Evolutionary conservation across 2,888 invertebrate genomes (phyloP), one percentile per base, ranked within the genome.

Genomic region (Phania funesta): DNA sequence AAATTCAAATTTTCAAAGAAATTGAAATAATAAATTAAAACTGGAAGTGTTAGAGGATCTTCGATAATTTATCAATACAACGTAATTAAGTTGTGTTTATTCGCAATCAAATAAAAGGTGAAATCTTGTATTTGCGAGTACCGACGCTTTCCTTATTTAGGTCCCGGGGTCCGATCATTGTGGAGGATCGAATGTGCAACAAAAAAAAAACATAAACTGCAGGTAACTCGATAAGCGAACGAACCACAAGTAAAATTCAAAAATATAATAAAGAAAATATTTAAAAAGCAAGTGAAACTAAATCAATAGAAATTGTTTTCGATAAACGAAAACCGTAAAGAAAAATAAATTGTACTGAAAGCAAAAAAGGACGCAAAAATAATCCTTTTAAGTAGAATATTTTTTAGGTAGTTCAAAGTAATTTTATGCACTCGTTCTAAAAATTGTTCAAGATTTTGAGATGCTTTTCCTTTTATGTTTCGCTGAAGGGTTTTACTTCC

Each of bases 321-420:
- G 1, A 11, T 50, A n/a, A 60, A 60, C 1, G 35, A 60, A 60
- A 35, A 60, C 20, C 6, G 22, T 3, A 32, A 24, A 32, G 9
- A 46, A 32, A 48, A 18, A 7, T 32, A 35, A n/a, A 35, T 35
- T 26, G n/a, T 60, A 29, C 48, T 71, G 50, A 50, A 48, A 60
- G 2, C 13, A 18, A 4, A 26, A 35, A 32, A 9, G n/a, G 29
- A 64, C 18, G 41, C 71, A 20, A 60, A 11, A 32, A 9, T 8
- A 32, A 68, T 67, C 46, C 46, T 65, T 80, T 68, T 56, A 64
- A 64, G 80, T 56, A 56, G 62, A 70, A 70, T 52, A 70, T 75
- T 58, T 64, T 65, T 70, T 35, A 80, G 75, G 80, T 65, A 22
- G 75, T 70, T 80, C 64, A 58, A 75, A 75, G 75, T 75, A 75